Percentiles rank a stretch among this genome's conserved stretches.
Evolutionary conservation across 2,797 vertebrate species (phyloP).

Genomic region (Staurois parvus): DNA sequence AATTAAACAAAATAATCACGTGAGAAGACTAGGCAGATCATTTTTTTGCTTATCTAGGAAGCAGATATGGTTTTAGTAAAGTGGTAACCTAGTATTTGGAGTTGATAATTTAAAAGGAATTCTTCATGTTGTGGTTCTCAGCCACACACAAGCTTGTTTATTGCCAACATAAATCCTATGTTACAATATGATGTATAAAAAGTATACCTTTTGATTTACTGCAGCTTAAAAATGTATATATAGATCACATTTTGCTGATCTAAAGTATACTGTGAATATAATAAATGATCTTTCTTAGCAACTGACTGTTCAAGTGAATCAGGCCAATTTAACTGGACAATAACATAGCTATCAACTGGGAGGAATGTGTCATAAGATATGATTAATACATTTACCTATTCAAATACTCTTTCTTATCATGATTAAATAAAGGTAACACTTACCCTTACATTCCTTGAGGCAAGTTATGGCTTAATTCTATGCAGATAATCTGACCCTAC

Average conservation of each 20-base stretch:
- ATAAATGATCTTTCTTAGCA: background rate
- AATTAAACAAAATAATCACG: no score
- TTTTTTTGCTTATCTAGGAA: no score
- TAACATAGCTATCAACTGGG: background rate
- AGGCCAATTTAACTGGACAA: background rate
- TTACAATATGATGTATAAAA: background rate
- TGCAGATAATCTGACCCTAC: background rate
- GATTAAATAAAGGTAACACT: background rate
- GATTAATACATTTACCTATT: background rate
- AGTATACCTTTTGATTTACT: no score
- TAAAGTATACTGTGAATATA: background rate
- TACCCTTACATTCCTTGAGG: slow-evolving; percentile 18
- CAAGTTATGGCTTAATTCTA: background rate
- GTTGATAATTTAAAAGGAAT: no score
- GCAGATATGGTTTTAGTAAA: no score
- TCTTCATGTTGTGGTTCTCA: no score
- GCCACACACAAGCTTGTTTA: no score
- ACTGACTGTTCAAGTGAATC: background rate
- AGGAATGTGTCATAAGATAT: background rate
- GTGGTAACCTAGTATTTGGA: no score
- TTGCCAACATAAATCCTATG: background rate
- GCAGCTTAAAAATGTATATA: background rate
- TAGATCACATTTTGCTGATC: background rate
- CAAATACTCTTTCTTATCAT: background rate
- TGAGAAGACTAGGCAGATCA: no score